Percentiles rank a stretch among this genome's conserved stretches.
phyloP scores from a whole-genome alignment of 2,113 vertebrate genomes.

The Chascanopsetta lugubris region DNA sequence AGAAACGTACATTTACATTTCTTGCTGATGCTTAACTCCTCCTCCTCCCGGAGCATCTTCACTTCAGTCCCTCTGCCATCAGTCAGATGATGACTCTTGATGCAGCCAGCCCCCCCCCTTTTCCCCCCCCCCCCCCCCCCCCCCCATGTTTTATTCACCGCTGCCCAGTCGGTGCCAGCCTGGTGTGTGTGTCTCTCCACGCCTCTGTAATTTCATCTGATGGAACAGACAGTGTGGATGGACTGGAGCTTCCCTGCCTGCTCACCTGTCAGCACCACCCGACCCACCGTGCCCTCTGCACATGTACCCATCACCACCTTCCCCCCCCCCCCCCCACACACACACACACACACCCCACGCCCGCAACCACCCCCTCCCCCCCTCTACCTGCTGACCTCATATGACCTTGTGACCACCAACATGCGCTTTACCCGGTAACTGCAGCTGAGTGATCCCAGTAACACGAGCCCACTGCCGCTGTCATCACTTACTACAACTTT shows the following conservation, averaged over 20 bases:
- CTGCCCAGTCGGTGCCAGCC: slow-evolving; percentile 75
- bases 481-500: neutral
- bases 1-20: neutral
- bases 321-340: no score
- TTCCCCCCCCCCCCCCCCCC: slow-evolving; percentile 13
- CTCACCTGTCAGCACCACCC: slow-evolving; percentile 63
- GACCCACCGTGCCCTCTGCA: slow-evolving; percentile 39
- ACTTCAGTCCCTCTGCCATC: slow-evolving; percentile 13
- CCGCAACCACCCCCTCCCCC: no score
- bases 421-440: slow-evolving; percentile 11
- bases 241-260: slow-evolving; percentile 57
- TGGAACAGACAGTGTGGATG: slow-evolving; percentile 61
- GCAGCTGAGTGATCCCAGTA: slow-evolving; percentile 4
- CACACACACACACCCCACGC: no score
- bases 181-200: slow-evolving; percentile 70
- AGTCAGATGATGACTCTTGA: slow-evolving; percentile 10
- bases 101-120: slow-evolving; percentile 15
- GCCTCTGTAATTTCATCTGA: slow-evolving; percentile 84
- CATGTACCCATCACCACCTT: slow-evolving; percentile 43
- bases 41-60: neutral
- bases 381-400: neutral
- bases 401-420: no score
- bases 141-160: slow-evolving; percentile 81
- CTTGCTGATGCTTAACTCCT: no score
- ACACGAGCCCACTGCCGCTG: neutral